Evolutionary conservation across 2,888 invertebrate species (phyloP), one percentile per base, ranked within the genome.

Genomic region (Auanema freiburgensis): DNA sequence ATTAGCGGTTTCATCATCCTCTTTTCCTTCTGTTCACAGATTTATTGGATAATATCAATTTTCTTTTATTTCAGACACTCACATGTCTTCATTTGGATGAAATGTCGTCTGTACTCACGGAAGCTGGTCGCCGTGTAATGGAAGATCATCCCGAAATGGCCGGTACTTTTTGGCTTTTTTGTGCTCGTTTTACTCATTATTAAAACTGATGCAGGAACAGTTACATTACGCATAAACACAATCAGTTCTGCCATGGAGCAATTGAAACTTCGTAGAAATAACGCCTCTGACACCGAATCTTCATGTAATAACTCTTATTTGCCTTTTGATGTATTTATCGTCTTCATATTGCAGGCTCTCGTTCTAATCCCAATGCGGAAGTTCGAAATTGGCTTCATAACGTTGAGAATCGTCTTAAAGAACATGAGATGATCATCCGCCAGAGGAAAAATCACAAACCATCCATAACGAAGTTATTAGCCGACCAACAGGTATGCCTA

Each of bases 171-270:
- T 43, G 43, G 6, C 46, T 16, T 5, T 46, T 21, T 46, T 21
- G 3, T 5, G 3, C 3, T 46, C 10, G 10, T 18, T 46, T 18
- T 21, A 46, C 10, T 5, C 46, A 21, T 46, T 21, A 46, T 21
- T 46, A 46, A 5, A 21, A 5, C 10, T 5, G 10, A 5, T 46
- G 5, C 10, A 46, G 46, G 46, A 18, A 46, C 53, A 16, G 57
- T 74, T 12, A 57, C 63, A 14, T 65, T 75, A n/a, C 66, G 75
- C 18, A 57, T 73, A 12, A 69, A 68, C 55, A 75, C 75, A 18
- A 71, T 75, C 24, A 71, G 69, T 59, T 69, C 69, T 25, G 75
- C 75, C 14, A 69, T 75, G 68, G 73, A 75, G 40, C 73, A 73
- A 46, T 58, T 75, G 14, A 61, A 66, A 42, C 57, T 74, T 2